Percentiles rank a stretch among this genome's conserved stretches.
Evolutionary conservation across 1,140 invertebrate genomes (phyloP).

Genomic region (Drosophila pseudoobscura): DNA sequence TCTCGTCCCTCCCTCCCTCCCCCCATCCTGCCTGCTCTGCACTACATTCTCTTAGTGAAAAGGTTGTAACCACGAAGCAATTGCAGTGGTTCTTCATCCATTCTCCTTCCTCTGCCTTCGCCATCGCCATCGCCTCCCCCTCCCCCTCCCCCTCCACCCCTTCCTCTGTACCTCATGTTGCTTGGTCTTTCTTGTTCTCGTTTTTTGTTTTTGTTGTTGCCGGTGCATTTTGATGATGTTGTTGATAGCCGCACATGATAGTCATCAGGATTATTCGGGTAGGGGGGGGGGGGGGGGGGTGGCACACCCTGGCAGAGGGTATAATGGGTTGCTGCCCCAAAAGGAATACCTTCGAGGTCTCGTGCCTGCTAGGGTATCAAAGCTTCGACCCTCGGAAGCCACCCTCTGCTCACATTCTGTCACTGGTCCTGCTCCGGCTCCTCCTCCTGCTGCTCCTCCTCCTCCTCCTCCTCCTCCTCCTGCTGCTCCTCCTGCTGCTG

Average conservation of each 20-base stretch:
- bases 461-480: too few species aligned
- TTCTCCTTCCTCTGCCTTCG: not conserved
- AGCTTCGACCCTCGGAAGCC: too few species aligned
- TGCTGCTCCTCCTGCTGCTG: constrained; percentile 4
- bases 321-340: too few species aligned
- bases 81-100: constrained; percentile 60
- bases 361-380: too few species aligned
- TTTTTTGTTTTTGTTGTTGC: constrained; percentile 27
- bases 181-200: constrained; percentile 26
- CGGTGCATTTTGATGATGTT: constrained; percentile 75
- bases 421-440: not conserved
- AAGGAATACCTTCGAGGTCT: too few species aligned
- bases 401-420: not conserved
- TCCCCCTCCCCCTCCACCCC: too few species aligned
- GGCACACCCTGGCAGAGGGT: too few species aligned
- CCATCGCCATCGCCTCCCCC: not conserved
- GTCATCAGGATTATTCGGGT: constrained; percentile 46
- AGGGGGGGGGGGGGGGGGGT: not conserved
- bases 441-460: too few species aligned
- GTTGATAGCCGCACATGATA: constrained; percentile 77
- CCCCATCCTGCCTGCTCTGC: not conserved
- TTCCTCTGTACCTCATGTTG: too few species aligned
- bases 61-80: constrained; percentile 73
- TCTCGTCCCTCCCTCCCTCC: not conserved
- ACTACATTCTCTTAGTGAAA: constrained; percentile 38